phyloP scores from a whole-genome alignment of 1,140 invertebrate genomes.

The Druon quercuslanigerum region DNA sequence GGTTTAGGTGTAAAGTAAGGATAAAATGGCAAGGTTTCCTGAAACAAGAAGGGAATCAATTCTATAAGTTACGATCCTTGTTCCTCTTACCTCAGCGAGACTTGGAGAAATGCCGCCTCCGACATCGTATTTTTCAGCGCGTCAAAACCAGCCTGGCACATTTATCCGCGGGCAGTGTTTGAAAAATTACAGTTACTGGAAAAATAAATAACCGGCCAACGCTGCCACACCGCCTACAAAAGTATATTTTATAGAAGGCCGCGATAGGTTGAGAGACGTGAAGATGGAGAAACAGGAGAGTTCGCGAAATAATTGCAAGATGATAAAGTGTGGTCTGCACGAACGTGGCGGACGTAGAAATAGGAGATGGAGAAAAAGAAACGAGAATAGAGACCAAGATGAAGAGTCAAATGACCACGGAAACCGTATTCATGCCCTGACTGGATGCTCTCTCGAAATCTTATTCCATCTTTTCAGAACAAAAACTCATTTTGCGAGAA shows the following conservation, averaged over 20 bases:
- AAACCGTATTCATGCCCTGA: conserved; percentile 36
- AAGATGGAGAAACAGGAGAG: conserved; percentile 30
- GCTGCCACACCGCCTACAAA: conserved; percentile 48
- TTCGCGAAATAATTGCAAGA: conserved; percentile 61
- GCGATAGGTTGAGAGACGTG: conserved; percentile 34
- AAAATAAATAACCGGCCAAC: conserved; percentile 67
- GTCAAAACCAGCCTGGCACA: conserved; percentile 69
- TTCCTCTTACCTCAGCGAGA: conserved; percentile 49
- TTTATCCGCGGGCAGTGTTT: conserved; percentile 66
- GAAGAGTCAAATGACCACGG: conserved; percentile 46
- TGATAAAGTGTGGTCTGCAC: conserved; percentile 60
- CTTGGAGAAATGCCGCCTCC: conserved; percentile 54
- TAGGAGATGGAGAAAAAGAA: conserved; percentile 31
- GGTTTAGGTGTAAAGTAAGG: not conserved
- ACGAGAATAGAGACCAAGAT: conserved; percentile 32
- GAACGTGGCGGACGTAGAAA: conserved; percentile 43
- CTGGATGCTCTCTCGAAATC: not conserved
- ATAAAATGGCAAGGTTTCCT: not conserved
- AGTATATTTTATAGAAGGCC: conserved; percentile 59
- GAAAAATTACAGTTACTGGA: conserved; percentile 70
- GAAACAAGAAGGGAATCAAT: conserved; percentile 56
- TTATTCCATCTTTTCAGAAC: not conserved
- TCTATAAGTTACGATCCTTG: conserved; percentile 52
- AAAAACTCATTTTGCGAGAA: conserved; percentile 1
- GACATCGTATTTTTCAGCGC: conserved; percentile 66